Evolutionary conservation across 2,797 vertebrate species (phyloP), one percentile per base, ranked within the genome.

Genomic region (Gymnocypris eckloni): DNA sequence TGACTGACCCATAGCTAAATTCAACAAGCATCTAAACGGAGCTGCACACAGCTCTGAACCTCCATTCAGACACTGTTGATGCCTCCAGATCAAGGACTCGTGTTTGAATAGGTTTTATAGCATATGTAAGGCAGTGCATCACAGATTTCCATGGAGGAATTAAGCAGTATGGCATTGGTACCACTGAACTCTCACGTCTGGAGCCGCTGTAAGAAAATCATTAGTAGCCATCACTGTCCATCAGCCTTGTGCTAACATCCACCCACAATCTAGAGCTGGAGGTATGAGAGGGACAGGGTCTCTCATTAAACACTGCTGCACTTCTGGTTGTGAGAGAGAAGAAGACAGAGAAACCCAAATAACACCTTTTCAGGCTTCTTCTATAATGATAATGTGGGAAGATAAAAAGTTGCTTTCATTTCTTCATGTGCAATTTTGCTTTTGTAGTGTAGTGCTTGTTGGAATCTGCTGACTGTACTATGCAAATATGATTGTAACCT

Each of bases 271-370:
- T 61, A 41, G 28, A 66, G 43, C 82, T 39, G 25, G 33, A 71
- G 50, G 37, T 56, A 41, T 48, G 64, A 81, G 67, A 83, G 25
- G 70, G 54, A 75, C 54, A 75, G 71, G 86, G 45, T 33, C 84
- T 93, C 93, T 94, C 92, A 93, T 92, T 85, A 87, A 77, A 83
- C 61, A 94, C 93, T 91, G 91, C 90, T 92, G 39, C 83, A 39
- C 83, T 88, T 87, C 86, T 90, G 77, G 84, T 82, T 45, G 11
- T 61, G 18, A n/a, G 75, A 78, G 6, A 41, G 13, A 28, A 6
- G 8, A 4, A 41, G 25, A 28, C 13, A 9, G 9, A 37, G 50
- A 77, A 45, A 50, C 15, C 15, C 15, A 28, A 41, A 54, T 33
- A 52, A 50, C 2, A 75, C 56, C 28, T 67, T 84, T 79, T n/a